A percentile compares a stretch with the other conserved stretches of the same genome.
phyloP scores from a whole-genome alignment of 2,113 vertebrate species.

The Alosa alosa region DNA sequence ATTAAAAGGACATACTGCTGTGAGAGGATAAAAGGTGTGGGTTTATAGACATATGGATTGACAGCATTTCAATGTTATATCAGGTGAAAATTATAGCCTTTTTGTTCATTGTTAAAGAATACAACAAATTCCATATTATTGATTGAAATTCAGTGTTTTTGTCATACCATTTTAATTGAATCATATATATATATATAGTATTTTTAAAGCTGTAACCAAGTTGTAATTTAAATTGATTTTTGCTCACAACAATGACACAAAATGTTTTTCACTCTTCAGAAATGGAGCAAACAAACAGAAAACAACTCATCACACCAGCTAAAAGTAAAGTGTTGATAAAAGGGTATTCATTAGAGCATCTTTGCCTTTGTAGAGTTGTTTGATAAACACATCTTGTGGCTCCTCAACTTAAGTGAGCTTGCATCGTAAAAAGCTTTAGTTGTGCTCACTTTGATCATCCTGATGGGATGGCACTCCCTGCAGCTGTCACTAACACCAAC shows the following conservation, averaged over 20 bases:
- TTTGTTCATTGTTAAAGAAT: too few species aligned
- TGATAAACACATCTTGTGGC: background rate
- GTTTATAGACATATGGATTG: background rate
- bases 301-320: background rate
- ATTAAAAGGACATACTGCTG: background rate
- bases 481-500: background rate
- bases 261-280: background rate
- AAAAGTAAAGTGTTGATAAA: background rate
- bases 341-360: background rate
- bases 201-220: background rate
- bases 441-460: background rate
- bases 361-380: background rate
- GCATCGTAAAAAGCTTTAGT: background rate
- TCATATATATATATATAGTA: background rate
- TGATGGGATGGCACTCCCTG: background rate
- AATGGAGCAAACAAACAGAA: background rate
- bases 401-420: background rate
- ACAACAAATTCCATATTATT: background rate
- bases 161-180: background rate
- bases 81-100: background rate
- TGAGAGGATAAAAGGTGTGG: background rate
- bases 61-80: background rate
- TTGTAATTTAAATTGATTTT: background rate
- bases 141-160: background rate
- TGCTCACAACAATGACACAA: background rate